Evolutionary conservation across 1,140 invertebrate species (phyloP).

Genomic region (Pseudomyrmex concolor): DNA sequence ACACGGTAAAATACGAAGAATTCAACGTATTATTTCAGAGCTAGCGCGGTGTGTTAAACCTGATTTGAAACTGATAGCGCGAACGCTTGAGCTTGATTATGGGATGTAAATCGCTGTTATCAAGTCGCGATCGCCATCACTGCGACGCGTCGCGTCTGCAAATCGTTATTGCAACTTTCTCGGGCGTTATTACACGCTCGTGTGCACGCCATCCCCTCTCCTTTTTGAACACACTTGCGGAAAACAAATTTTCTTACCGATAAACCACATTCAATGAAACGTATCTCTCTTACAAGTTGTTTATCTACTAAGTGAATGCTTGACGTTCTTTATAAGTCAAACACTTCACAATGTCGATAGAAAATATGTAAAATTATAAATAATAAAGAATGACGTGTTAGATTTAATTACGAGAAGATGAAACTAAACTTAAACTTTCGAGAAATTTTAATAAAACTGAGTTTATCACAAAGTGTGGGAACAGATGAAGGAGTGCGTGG

Average conservation of each 20-base stretch:
- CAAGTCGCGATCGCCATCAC: constrained; percentile 20
- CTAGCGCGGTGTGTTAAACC: constrained; percentile 19
- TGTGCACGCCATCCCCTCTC: constrained; percentile 2
- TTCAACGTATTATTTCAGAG: constrained; percentile 34
- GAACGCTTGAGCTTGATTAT: constrained; percentile 35
- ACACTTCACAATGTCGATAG: no score
- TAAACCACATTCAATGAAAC: neutral
- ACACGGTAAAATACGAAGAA: constrained; percentile 15
- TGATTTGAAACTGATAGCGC: constrained; percentile 43
- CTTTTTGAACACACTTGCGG: constrained; percentile 11
- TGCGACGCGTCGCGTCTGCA: constrained; percentile 18
- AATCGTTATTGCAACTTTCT: constrained; percentile 33
- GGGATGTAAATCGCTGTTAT: constrained; percentile 55
- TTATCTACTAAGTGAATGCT: neutral
- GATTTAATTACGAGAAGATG: no score
- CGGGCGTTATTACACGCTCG: constrained; percentile 43
- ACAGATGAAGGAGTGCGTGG: neutral
- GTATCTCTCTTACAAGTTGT: neutral
- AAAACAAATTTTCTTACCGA: neutral
- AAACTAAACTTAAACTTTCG: neutral
- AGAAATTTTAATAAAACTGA: neutral
- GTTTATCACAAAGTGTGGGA: neutral
- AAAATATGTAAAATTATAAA: no score
- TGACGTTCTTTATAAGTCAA: no score
- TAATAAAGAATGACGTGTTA: no score